These are phyloP conservation scores for Calosoma granatense DNA, from an alignment of 1,140 invertebrate genomes.

Conservation along the genomic window DNA sequence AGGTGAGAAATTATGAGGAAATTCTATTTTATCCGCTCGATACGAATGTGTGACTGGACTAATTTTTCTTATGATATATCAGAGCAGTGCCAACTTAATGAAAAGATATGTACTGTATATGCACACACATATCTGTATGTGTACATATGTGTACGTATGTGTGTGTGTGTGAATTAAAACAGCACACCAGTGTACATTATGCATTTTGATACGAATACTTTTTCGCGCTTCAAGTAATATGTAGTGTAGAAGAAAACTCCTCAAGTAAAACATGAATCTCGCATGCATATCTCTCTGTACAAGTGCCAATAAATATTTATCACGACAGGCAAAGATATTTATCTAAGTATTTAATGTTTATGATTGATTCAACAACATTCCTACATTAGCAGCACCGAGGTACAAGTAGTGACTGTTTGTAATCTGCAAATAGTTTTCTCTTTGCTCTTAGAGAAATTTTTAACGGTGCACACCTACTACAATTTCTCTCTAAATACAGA, in stretches of 20 bases:
- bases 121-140: constrained; percentile 11
- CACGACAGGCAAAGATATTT: no score
- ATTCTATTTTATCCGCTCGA: constrained; percentile 21
- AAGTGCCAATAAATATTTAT: neutral
- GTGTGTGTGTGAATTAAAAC: neutral
- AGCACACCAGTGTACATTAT: neutral
- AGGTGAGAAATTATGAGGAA: no score
- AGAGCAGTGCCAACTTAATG: constrained; percentile 27
- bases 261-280: neutral
- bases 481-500: neutral
- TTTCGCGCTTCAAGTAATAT: neutral
- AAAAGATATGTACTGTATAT: constrained; percentile 32
- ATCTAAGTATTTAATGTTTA: neutral
- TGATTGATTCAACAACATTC: neutral
- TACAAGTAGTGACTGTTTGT: no score
- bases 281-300: neutral
- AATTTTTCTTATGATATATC: constrained; percentile 28
- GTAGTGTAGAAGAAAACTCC: no score
- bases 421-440: neutral
- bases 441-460: neutral
- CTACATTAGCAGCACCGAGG: no score
- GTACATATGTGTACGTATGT: neutral
- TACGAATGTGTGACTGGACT: constrained; percentile 14
- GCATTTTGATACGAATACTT: neutral
- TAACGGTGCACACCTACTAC: neutral